These are phyloP conservation scores for Tetrao urogallus DNA, from an alignment of 2,113 vertebrate genomes.

Conservation along the genomic window DNA sequence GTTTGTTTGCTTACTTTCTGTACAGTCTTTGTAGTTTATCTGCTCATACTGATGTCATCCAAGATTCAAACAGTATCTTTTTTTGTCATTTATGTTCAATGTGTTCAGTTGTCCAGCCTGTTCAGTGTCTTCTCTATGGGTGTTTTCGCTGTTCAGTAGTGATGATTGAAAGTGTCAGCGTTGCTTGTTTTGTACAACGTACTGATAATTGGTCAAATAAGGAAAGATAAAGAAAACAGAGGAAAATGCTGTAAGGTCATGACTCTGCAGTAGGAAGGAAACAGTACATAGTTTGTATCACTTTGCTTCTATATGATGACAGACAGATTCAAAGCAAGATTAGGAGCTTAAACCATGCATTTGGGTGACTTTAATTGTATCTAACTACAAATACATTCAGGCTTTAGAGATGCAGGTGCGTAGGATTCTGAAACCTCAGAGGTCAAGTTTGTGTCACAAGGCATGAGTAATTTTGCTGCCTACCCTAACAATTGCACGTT, in stretches of 20 bases:
- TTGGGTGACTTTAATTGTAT: background rate
- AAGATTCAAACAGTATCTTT: background rate
- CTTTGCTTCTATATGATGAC: background rate
- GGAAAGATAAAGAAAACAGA: background rate
- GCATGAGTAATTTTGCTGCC: constrained; percentile 19
- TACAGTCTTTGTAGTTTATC: background rate
- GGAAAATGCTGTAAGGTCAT: background rate
- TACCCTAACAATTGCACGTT: background rate
- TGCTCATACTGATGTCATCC: background rate
- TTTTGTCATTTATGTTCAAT: background rate
- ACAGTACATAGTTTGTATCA: background rate
- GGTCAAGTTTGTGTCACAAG: background rate
- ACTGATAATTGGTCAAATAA: background rate
- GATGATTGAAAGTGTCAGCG: background rate
- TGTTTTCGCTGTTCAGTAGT: background rate
- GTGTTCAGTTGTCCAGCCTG: background rate
- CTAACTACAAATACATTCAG: background rate
- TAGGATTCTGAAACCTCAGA: background rate
- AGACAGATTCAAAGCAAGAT: background rate
- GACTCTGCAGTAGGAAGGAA: background rate
- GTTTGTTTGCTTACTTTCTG: background rate
- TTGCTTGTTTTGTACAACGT: background rate
- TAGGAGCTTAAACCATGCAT: background rate
- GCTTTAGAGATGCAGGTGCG: background rate
- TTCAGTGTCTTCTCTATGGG: background rate